These are phyloP conservation scores for Bos taurus DNA, from an alignment of 2,113 vertebrate genomes.

Conservation along the genomic window DNA sequence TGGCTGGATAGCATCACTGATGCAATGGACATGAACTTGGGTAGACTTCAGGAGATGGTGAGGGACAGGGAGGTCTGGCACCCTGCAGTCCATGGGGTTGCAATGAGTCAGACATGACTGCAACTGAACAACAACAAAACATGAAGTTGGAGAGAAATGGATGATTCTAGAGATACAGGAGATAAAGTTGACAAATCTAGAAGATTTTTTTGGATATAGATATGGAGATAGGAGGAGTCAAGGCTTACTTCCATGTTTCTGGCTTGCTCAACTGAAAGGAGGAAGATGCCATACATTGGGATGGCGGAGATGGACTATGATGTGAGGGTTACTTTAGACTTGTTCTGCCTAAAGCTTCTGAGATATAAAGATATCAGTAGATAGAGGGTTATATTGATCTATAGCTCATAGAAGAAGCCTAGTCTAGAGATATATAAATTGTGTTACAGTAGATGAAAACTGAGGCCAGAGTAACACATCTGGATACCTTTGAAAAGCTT, in stretches of 20 bases:
- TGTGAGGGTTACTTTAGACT: neutral
- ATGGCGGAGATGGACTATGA: neutral
- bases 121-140: neutral
- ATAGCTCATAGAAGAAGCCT: neutral
- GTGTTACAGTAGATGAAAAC: neutral
- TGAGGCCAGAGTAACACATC: neutral
- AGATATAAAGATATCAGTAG: neutral
- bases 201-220: neutral
- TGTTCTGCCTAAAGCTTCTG: neutral
- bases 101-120: neutral
- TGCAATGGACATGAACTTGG: neutral
- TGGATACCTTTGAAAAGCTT: neutral
- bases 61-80: neutral
- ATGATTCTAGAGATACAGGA: neutral
- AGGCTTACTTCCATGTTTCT: neutral
- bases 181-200: neutral
- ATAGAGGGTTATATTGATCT: neutral
- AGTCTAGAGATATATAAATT: neutral
- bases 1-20: neutral
- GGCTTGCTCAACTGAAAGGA: neutral
- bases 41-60: neutral
- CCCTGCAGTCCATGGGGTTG: neutral
- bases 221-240: neutral
- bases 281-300: neutral
- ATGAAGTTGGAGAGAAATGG: neutral